Evolutionary conservation across 2,888 invertebrate genomes (phyloP).

Genomic region (Eilema sororculum): DNA sequence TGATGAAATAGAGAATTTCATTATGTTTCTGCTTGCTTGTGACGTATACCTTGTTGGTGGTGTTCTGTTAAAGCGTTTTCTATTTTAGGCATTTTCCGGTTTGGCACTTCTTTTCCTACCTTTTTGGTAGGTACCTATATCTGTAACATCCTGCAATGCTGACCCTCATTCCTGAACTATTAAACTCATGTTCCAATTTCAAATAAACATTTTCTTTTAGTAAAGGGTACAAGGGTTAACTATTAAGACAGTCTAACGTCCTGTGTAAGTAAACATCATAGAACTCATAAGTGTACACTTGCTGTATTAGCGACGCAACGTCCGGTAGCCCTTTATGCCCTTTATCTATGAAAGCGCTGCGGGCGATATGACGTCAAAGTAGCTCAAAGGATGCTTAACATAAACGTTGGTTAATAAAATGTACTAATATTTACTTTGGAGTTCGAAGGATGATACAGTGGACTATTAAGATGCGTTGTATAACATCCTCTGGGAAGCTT

Average conservation of each 20-base stretch:
- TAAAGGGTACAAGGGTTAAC: conserved; percentile 33
- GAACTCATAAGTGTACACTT: conserved; percentile 44
- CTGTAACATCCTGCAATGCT: no score
- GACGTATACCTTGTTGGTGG: background rate
- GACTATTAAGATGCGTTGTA: conserved; percentile 3
- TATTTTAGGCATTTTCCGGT: background rate
- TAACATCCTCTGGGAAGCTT: background rate
- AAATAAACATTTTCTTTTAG: conserved; percentile 1
- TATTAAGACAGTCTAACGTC: conserved; percentile 31
- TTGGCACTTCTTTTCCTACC: no score
- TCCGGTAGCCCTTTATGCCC: conserved; percentile 51
- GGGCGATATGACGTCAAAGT: conserved; percentile 59
- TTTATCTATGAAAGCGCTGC: conserved; percentile 66
- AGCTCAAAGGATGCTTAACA: conserved; percentile 70
- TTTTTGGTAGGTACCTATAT: no score
- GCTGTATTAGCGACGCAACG: conserved; percentile 41
- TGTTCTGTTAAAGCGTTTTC: background rate
- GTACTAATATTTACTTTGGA: conserved; percentile 77
- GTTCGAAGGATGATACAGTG: conserved; percentile 55
- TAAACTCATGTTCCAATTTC: background rate
- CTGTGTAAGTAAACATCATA: conserved; percentile 57
- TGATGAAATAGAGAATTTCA: conserved; percentile 1
- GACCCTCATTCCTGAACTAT: background rate
- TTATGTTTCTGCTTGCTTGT: background rate
- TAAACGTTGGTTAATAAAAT: conserved; percentile 77